Percentiles rank a stretch among this genome's conserved stretches.
phyloP scores from a whole-genome alignment of 1,140 invertebrate species.

The Odontomachus brunneus region DNA sequence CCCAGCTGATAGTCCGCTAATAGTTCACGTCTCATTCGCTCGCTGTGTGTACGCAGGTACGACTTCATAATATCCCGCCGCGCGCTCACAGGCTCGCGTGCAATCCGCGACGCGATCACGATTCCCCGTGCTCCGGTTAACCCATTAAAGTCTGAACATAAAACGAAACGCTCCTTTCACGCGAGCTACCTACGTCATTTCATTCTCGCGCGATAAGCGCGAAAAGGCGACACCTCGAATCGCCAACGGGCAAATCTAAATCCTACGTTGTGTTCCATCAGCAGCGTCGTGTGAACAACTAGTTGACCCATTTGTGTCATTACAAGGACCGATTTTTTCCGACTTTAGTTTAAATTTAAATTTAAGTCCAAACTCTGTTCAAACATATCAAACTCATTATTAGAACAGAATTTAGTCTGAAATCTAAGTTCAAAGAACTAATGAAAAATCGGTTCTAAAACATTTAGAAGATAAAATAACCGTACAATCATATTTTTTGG shows the following conservation, averaged over 20 bases:
- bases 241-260: too few species aligned
- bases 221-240: constrained; percentile 8
- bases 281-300: not conserved
- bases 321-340: too few species aligned
- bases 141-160: constrained; percentile 34
- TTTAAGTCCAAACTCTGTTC: too few species aligned
- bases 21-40: not conserved
- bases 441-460: too few species aligned
- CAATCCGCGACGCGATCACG: constrained; percentile 35
- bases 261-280: not conserved
- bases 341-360: too few species aligned
- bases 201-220: constrained; percentile 12
- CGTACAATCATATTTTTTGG: too few species aligned
- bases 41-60: not conserved
- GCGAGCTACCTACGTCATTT: constrained; percentile 17
- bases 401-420: too few species aligned
- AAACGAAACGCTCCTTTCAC: constrained; percentile 48
- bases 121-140: constrained; percentile 35
- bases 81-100: constrained; percentile 30
- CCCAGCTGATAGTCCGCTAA: constrained; percentile 8
- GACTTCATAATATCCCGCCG: constrained; percentile 44
- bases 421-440: too few species aligned
- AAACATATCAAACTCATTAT: too few species aligned
- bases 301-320: not conserved
- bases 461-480: too few species aligned